These are phyloP conservation scores for Ophioninae sp. DNA, from an alignment of 2,888 invertebrate species.

Conservation along the genomic window DNA sequence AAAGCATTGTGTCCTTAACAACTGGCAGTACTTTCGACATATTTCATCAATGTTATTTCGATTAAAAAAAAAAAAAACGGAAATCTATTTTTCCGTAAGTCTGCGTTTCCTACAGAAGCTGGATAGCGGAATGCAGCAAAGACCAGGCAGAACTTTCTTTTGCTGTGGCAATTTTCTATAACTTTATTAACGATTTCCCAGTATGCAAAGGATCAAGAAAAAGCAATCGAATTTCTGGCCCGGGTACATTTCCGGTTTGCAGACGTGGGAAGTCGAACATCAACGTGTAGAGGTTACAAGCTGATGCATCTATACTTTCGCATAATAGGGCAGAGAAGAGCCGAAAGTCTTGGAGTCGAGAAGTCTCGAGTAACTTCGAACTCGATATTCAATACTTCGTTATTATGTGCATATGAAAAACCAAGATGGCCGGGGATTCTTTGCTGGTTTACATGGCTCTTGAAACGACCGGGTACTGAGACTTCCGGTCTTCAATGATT, in stretches of 20 bases:
- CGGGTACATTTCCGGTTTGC: constrained; percentile 16
- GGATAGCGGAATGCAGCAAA: background rate
- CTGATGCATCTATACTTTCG: background rate
- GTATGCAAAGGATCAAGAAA: background rate
- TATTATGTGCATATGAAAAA: constrained; percentile 52
- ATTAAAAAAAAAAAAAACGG: too few species aligned
- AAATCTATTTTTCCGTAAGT: background rate
- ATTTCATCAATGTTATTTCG: too few species aligned
- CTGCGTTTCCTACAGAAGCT: background rate
- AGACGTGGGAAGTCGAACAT: constrained; percentile 12
- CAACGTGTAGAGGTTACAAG: constrained; percentile 26
- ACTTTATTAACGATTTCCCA: constrained; percentile 23
- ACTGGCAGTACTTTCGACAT: too few species aligned
- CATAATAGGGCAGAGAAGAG: constrained; percentile 28
- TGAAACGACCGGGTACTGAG: constrained; percentile 24
- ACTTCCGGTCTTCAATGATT: constrained; percentile 48
- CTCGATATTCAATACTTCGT: constrained; percentile 50
- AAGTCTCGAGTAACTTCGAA: constrained; percentile 43
- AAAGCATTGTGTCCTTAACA: too few species aligned
- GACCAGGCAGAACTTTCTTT: background rate
- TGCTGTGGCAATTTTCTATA: background rate
- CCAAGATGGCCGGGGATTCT: constrained; percentile 30
- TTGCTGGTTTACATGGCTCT: constrained; percentile 21
- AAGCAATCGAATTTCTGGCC: background rate
- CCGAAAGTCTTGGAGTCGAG: constrained; percentile 32